Base-by-base conservation (phyloP, 1,140 invertebrate genomes). In the Forficula auricularia region DNA sequence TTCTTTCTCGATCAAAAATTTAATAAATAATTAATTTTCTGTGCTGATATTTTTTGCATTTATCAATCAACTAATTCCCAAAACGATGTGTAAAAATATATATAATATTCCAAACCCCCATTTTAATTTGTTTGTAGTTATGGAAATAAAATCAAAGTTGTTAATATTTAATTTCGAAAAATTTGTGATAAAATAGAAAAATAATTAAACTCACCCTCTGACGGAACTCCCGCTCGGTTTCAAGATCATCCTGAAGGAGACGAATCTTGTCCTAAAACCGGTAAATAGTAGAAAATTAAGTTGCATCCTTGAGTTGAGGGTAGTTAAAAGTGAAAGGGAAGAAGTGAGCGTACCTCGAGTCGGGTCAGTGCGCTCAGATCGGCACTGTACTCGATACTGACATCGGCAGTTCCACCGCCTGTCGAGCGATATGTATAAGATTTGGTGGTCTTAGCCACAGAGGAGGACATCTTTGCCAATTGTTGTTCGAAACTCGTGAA, bases 211-310 rank as follows among this genome's bases (percentile, higher is more conserved):
- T 88, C 73, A 95, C 90, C 75, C 90, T 84, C 73, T 90, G 82
- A 68, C 90, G 81, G 62, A 95, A 72, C 71, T 95, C 90, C 64
- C 90, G 82, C 75, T 95, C 90, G 63, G 78, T 79, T 75, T 95
- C 90, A 70, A 95, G 73, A 72, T 95, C 90, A 75, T 95, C 90
- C 59, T 91, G 85, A 56, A 96, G 73, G 58, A 95, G 83, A 66
- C 90, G 85, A 66, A 95, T 89, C 74, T 94, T 94, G 70, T 95
- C 90, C 89, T 94, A 74, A 61, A 87, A 80, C 52, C n/a, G 58
- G 42, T 34, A 48, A 42, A 44, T 55, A 48, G 41, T n/a, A 51
- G 40, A 47, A 46, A 30, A 39, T n/a, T n/a, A n/a, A n/a, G n/a
- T n/a, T n/a, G n/a, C n/a, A n/a, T n/a, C n/a, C n/a, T n/a, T n/a